These are phyloP conservation scores for Helarctos malayanus DNA, from an alignment of 2,797 vertebrate species.

Conservation along the genomic window DNA sequence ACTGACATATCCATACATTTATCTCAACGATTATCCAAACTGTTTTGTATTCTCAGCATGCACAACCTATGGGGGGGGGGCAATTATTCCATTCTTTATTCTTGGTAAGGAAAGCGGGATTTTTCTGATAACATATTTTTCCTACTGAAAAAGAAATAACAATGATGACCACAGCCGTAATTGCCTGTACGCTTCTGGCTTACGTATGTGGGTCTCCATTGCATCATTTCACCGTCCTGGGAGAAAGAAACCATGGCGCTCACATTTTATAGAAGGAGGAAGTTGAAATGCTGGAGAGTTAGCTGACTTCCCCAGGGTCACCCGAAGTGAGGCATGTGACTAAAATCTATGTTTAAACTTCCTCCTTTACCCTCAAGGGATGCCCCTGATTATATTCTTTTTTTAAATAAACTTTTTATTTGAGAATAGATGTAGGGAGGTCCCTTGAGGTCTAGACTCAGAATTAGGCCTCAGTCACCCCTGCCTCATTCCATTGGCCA, in stretches of 20 bases:
- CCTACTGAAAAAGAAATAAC: background rate
- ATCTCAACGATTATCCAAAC: background rate
- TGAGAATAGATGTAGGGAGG: background rate
- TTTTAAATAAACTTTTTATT: background rate
- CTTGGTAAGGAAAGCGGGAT: background rate
- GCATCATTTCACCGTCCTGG: fast-evolving
- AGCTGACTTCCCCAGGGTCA: background rate
- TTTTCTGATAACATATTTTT: background rate
- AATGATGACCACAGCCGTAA: fast-evolving
- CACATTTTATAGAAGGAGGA: background rate
- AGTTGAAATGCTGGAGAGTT: background rate
- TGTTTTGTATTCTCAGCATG: background rate
- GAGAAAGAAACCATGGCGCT: background rate
- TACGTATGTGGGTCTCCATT: background rate
- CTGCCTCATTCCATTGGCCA: background rate
- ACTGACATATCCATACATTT: background rate
- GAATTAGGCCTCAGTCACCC: background rate
- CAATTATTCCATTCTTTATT: background rate
- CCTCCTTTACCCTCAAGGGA: background rate
- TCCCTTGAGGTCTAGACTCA: background rate
- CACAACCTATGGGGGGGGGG: background rate
- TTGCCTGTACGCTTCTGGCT: fast-evolving
- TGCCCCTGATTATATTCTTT: background rate
- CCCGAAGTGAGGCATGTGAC: background rate
- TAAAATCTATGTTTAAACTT: background rate